Percentiles rank a stretch among this genome's conserved stretches.
Conservation (phyloP, 2,113 vertebrate species). For the Erpornis zantholeuca region DNA sequence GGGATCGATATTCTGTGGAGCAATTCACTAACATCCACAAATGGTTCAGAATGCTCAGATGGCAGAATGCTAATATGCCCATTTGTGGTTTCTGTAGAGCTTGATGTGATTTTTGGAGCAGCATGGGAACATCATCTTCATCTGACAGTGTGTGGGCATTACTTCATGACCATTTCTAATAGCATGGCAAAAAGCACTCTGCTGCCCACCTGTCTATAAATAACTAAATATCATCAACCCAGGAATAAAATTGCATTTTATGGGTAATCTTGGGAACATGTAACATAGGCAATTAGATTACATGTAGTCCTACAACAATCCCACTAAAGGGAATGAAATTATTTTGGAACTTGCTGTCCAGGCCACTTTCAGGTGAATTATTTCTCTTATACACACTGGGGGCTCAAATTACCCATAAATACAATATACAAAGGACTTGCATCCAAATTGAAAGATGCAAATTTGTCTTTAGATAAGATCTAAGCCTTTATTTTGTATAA, state of each 20-base stretch:
- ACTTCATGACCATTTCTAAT: background rate
- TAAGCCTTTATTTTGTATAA: background rate
- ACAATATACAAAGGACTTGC: background rate
- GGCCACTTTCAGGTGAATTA: background rate
- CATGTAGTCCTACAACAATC: background rate
- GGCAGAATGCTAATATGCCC: background rate
- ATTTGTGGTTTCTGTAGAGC: background rate
- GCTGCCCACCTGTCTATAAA: conserved; percentile 26
- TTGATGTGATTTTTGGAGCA: conserved; percentile 26
- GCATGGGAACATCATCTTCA: background rate
- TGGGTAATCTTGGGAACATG: background rate
- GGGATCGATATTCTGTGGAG: background rate
- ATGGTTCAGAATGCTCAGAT: background rate
- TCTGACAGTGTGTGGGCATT: background rate
- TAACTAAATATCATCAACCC: conserved; percentile 14
- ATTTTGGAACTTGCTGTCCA: background rate
- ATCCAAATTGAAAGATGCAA: background rate
- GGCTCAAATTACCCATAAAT: background rate
- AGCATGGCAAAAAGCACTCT: background rate
- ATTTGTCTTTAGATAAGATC: background rate
- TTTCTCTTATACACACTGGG: background rate
- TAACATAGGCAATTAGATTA: conserved; percentile 25
- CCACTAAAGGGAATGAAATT: conserved; percentile 37
- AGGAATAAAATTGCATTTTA: conserved; percentile 35
- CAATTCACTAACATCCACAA: background rate